phyloP scores from a whole-genome alignment of 1,140 invertebrate species.

The Psix sp. region DNA sequence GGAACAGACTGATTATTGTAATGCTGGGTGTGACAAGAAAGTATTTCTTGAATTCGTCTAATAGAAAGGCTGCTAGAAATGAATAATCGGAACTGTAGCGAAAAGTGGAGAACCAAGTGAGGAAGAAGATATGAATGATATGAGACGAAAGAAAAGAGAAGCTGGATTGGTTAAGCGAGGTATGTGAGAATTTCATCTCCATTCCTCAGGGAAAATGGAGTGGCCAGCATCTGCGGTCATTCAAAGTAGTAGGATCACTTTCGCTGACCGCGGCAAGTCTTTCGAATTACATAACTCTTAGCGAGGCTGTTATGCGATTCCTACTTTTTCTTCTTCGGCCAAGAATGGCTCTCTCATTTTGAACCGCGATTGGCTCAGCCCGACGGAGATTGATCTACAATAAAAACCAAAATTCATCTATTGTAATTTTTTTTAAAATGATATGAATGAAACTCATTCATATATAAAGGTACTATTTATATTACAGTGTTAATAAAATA shows the following conservation, averaged over 20 bases:
- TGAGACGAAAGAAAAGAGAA: constrained; percentile 7
- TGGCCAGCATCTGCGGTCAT: constrained; percentile 59
- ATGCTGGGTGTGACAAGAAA: constrained; percentile 51
- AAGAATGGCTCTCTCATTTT: constrained; percentile 30
- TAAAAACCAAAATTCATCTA: no score
- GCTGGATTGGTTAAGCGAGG: constrained; percentile 19
- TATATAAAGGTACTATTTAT: no score
- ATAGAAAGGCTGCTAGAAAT: constrained; percentile 32
- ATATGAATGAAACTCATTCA: no score
- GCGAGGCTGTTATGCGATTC: constrained; percentile 62
- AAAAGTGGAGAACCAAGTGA: constrained; percentile 37
- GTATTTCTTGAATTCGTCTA: constrained; percentile 42
- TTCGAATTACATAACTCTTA: constrained; percentile 67
- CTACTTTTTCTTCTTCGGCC: constrained; percentile 45
- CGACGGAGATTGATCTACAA: constrained; percentile 36
- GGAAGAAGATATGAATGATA: constrained; percentile 42
- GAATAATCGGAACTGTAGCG: constrained; percentile 27
- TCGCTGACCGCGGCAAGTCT: constrained; percentile 66
- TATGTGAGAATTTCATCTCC: constrained; percentile 50
- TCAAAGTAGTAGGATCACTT: constrained; percentile 68
- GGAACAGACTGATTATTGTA: constrained; percentile 24
- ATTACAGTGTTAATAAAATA: no score
- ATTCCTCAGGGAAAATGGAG: constrained; percentile 56
- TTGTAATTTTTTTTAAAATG: not conserved
- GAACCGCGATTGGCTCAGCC: constrained; percentile 11